Percentiles rank a stretch among this genome's conserved stretches.
phyloP scores from a whole-genome alignment of 2,797 vertebrate species.

The Alca torda region DNA sequence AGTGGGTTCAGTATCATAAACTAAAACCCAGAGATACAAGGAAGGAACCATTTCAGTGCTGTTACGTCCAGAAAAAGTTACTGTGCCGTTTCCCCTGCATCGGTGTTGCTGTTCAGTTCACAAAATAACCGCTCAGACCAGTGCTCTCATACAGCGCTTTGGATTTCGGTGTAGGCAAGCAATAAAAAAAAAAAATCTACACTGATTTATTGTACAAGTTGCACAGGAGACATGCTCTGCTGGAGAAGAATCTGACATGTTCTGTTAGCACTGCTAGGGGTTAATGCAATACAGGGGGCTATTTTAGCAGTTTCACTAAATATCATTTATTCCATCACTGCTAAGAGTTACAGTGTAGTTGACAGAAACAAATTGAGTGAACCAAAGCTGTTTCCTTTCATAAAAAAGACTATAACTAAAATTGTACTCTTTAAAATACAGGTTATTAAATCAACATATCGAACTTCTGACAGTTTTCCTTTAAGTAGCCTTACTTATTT shows the following conservation, averaged over 20 bases:
- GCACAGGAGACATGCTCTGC: background rate
- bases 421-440: background rate
- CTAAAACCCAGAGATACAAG: background rate
- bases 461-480: background rate
- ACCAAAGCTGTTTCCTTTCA: background rate
- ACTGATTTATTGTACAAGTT: background rate
- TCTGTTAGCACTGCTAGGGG: background rate
- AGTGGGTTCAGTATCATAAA: background rate
- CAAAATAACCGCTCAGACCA: background rate
- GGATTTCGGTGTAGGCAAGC: constrained; percentile 2
- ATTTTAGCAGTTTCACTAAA: background rate
- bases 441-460: background rate
- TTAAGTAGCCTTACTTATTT: background rate
- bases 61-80: background rate
- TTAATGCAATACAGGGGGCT: background rate
- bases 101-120: background rate
- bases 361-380: constrained; percentile 7
- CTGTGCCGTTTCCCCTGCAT: background rate
- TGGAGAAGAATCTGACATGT: background rate
- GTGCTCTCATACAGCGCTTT: background rate
- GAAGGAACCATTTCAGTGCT: background rate
- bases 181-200: background rate
- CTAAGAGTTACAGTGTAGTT: background rate
- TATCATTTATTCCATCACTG: background rate
- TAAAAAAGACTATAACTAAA: background rate